These are phyloP conservation scores for Anadara kagoshimensis DNA, from an alignment of 1,140 invertebrate species.

Conservation along the genomic window DNA sequence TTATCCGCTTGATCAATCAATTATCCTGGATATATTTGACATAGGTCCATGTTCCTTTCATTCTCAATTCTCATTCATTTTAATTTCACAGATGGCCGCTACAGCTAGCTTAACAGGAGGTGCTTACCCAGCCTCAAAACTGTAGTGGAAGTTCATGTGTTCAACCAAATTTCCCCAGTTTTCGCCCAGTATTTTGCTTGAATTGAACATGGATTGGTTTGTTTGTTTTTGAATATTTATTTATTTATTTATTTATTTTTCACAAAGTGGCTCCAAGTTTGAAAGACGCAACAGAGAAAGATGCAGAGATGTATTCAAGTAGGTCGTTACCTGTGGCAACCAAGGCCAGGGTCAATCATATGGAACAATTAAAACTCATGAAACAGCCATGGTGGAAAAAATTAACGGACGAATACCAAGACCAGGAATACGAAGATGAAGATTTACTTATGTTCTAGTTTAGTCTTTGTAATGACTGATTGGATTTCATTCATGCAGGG, in stretches of 20 bases:
- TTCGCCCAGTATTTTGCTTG: too few species aligned
- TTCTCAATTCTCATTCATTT: too few species aligned
- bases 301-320: slow-evolving; percentile 67
- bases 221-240: not conserved
- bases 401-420: slow-evolving; percentile 65
- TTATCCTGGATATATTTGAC: too few species aligned
- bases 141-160: too few species aligned
- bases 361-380: slow-evolving; percentile 55
- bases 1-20: too few species aligned
- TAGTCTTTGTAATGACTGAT: too few species aligned
- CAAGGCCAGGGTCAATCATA: slow-evolving; percentile 64
- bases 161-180: not conserved
- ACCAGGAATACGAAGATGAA: slow-evolving; percentile 57
- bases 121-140: too few species aligned
- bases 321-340: slow-evolving; percentile 67
- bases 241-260: slow-evolving; percentile 23
- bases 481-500: too few species aligned
- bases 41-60: too few species aligned
- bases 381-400: slow-evolving; percentile 70
- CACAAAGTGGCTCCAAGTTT: slow-evolving; percentile 67
- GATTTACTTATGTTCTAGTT: too few species aligned
- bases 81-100: too few species aligned
- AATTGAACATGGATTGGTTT: not conserved
- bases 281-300: slow-evolving; percentile 61
- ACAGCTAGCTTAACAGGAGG: too few species aligned